Conservation (phyloP, 1,140 invertebrate genomes). For the Lineus longissimus region DNA sequence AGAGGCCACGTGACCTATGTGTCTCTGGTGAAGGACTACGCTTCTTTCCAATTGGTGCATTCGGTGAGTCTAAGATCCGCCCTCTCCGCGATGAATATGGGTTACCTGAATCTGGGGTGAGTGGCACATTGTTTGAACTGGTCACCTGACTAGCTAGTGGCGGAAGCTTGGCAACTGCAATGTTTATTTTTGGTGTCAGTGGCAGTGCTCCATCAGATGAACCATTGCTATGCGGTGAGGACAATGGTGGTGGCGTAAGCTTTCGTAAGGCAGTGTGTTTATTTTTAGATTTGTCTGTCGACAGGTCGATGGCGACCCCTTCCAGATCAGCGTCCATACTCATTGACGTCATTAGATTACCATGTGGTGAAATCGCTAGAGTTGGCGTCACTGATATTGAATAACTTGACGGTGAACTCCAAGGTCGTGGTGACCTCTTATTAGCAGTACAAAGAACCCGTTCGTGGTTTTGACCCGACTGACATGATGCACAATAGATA, state of each 20-base stretch:
- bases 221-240: background rate
- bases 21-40: constrained; percentile 10
- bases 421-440: constrained; percentile 2
- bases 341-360: background rate
- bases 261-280: too few relatives aligned
- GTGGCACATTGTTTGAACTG: constrained; percentile 5
- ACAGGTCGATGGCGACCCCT: background rate
- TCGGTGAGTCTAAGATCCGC: constrained; percentile 45
- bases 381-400: too few relatives aligned
- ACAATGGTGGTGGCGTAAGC: background rate
- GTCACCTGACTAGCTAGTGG: background rate
- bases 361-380: too few relatives aligned
- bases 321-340: background rate
- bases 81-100: constrained; percentile 40
- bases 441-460: background rate
- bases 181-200: constrained; percentile 6
- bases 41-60: constrained; percentile 19
- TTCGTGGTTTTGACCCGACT: background rate
- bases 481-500: constrained; percentile 5
- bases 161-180: background rate
- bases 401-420: background rate
- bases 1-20: background rate
- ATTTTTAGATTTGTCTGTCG: constrained; percentile 5
- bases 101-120: constrained; percentile 35
- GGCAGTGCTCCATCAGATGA: background rate